Base-by-base conservation (phyloP, 2,113 vertebrate genomes). In the Nyctereutes procyonoides region DNA sequence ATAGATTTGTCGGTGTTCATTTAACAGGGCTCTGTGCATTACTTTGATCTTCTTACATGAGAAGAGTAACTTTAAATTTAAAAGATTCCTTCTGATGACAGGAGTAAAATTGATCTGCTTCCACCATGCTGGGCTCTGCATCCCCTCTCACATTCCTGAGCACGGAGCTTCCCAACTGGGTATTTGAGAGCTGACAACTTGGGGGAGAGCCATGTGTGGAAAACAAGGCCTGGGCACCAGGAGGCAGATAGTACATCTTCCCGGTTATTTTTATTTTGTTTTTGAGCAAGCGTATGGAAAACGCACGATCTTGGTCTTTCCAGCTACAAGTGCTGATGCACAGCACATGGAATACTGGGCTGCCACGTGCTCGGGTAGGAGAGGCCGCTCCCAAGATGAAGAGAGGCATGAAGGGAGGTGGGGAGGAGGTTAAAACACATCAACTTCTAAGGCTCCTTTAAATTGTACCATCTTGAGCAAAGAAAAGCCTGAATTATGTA, bases 391-490 rank as follows among this genome's bases (percentile, higher is more conserved):
- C 65, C 14, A 63, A 93, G 55, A 48, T 22, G 28, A 26, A 22
- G 76, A 55, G 97, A 97, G 84, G 86, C 82, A 43, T 89, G 95
- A 90, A 89, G 85, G 95, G 71, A 56, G 30, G 60, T 30, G 60
- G 20, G 74, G 62, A 65, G 35, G 79, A 56, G 79, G 13, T 98
- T 96, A 97, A 98, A 98, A 98, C 88, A 95, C 74, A 77, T 43
- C 97, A 98, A 97, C 98, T 99, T 99, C 98, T 98, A 96, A 98
- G 98, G 63, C 97, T 97, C 96, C 97, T 98, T 98, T 98, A 98
- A 99, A 98, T 96, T 98, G 97, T 97, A 98, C 98, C 98, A 98
- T 98, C 98, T 98, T 98, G 98, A 98, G 97, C 74, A 96, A 97
- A 98, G 98, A 96, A 98, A 98, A 98, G 97, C 48, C 96, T 96